phyloP scores from a whole-genome alignment of 2,888 invertebrate genomes.

The Xestia rhomboidea region DNA sequence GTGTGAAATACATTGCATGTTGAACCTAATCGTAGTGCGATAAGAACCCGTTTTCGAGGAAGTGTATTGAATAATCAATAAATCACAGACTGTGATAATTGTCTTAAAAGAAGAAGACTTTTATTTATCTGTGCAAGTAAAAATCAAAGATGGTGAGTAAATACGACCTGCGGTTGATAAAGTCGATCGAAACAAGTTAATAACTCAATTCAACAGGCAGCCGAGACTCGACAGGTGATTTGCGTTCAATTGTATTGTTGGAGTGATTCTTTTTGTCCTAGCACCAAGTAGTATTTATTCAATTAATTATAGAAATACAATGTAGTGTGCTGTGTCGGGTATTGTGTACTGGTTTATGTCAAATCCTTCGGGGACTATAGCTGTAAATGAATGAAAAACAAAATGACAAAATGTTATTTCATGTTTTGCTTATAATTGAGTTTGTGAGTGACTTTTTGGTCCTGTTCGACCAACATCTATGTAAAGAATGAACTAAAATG shows the following conservation, averaged over 20 bases:
- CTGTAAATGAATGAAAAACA: no score
- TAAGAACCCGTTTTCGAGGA: no score
- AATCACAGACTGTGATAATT: constrained; percentile 17
- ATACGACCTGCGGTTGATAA: constrained; percentile 13
- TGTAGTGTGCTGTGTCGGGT: neutral
- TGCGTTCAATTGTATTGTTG: constrained; percentile 1
- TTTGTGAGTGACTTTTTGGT: no score
- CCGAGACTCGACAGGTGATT: neutral
- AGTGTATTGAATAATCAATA: no score
- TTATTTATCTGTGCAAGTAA: neutral
- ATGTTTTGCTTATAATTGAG: no score
- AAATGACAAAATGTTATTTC: no score
- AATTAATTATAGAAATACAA: neutral
- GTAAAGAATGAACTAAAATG: no score
- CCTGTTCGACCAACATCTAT: no score
- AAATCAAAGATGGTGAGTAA: constrained; percentile 11
- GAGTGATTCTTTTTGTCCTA: neutral
- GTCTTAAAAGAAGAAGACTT: constrained; percentile 2
- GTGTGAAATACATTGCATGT: no score
- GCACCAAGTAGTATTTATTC: neutral
- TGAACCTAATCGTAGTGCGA: no score
- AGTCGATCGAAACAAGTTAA: constrained; percentile 29
- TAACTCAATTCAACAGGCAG: constrained; percentile 42
- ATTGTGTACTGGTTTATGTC: neutral
- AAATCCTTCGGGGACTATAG: neutral